These are phyloP conservation scores for Pyrgilauda ruficollis DNA, from an alignment of 2,113 vertebrate genomes.

Conservation along the genomic window DNA sequence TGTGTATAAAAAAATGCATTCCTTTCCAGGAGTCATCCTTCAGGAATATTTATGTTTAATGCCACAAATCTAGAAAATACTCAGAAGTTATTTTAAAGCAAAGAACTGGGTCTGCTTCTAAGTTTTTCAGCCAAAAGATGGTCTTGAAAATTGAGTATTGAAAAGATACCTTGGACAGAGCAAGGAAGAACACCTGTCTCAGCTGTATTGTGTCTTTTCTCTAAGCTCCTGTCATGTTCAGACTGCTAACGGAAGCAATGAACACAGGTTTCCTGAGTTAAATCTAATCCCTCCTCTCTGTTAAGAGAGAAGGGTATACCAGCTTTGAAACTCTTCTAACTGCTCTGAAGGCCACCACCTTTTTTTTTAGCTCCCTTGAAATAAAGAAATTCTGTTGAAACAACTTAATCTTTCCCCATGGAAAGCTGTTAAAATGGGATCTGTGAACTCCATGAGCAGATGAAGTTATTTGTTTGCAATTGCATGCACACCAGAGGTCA, in stretches of 20 bases:
- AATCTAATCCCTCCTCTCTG: background rate
- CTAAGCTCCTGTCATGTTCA: background rate
- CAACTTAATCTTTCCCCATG: background rate
- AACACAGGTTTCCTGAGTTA: background rate
- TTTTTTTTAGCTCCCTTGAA: background rate
- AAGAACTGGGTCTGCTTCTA: background rate
- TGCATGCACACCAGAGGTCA: background rate
- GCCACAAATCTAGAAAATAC: background rate
- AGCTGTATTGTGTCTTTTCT: background rate
- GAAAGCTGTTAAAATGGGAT: background rate
- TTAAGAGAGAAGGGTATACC: background rate
- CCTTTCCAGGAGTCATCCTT: background rate
- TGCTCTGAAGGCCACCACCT: background rate
- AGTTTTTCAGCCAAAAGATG: background rate
- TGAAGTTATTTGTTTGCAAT: background rate
- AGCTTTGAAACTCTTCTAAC: background rate
- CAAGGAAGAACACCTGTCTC: background rate
- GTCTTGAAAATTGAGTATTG: background rate
- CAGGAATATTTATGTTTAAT: background rate
- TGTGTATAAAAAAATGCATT: background rate
- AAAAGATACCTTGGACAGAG: background rate
- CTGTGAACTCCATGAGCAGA: background rate
- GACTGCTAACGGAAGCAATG: background rate
- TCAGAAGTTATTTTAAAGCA: background rate
- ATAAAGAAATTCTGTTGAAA: background rate